A percentile compares a stretch with the other conserved stretches of the same genome.
Conservation (phyloP, 2,113 vertebrate species). For the Neodon shergylaensis region DNA sequence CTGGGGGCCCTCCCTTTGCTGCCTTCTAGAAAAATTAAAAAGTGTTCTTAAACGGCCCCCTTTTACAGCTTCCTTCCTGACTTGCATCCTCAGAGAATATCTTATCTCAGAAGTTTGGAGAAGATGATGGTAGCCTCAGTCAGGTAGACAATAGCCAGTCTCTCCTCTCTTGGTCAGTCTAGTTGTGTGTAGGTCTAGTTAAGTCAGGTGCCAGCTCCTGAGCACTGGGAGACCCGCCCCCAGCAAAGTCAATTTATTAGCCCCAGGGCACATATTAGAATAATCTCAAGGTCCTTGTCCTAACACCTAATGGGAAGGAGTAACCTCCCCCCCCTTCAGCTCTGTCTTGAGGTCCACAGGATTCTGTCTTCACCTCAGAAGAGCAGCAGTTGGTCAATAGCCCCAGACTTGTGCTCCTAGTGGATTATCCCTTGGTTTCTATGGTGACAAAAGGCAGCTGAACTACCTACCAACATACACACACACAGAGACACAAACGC, state of each 20-base stretch:
- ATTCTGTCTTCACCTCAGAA: conserved; percentile 31
- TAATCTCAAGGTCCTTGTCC: neutral
- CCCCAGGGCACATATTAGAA: neutral
- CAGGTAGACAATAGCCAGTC: neutral
- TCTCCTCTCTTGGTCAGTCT: neutral
- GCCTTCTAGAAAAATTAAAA: conserved; percentile 23
- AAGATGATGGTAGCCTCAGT: neutral
- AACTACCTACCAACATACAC: neutral
- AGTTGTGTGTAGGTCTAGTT: neutral
- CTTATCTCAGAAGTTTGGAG: neutral
- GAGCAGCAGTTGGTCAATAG: conserved; percentile 35
- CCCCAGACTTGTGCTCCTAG: neutral
- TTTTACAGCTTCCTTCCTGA: neutral
- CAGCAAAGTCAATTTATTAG: neutral
- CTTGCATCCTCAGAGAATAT: neutral
- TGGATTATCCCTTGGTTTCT: conserved; percentile 56
- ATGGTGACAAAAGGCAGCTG: conserved; percentile 50
- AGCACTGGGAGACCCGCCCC: conserved; percentile 3
- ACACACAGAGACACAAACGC: too few relatives aligned
- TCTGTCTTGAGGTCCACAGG: neutral
- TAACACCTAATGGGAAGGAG: neutral
- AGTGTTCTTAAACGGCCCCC: neutral
- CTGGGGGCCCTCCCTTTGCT: neutral
- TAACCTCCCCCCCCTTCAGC: neutral
- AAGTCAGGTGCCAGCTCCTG: neutral